phyloP scores from a whole-genome alignment of 2,113 vertebrate genomes.

The Todiramphus chloris region DNA sequence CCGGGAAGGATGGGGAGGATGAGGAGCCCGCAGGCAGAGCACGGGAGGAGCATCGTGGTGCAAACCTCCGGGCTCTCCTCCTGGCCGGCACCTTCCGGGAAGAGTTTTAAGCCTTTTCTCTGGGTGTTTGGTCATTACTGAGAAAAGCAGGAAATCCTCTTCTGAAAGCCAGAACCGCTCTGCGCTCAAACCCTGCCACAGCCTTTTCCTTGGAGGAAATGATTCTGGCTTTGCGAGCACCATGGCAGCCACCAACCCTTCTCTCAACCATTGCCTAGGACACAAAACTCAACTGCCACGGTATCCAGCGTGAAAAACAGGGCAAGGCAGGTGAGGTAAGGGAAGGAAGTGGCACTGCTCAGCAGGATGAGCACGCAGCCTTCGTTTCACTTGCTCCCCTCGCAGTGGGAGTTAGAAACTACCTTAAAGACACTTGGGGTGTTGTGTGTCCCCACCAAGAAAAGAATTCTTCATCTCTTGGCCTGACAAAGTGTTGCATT shows the following conservation, averaged over 20 bases:
- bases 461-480: not conserved
- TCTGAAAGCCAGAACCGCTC: not conserved
- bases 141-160: conserved; percentile 3
- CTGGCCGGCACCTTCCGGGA: not conserved
- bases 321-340: not conserved
- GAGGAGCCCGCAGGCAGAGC: not conserved
- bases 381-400: not conserved
- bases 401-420: not conserved
- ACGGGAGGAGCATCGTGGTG: accelerated
- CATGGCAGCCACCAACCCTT: accelerated
- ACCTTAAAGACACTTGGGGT: not conserved
- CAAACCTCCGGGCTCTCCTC: not conserved
- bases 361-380: not conserved
- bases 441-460: no score
- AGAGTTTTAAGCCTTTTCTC: not conserved
- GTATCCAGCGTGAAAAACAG: accelerated
- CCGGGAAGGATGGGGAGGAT: accelerated
- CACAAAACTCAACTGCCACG: accelerated
- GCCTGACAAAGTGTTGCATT: not conserved
- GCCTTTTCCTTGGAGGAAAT: not conserved
- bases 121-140: not conserved
- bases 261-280: accelerated
- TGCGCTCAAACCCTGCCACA: not conserved
- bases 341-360: not conserved
- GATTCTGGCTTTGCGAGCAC: not conserved